Evolutionary conservation across 2,797 vertebrate species (phyloP), one percentile per base, ranked within the genome.

Genomic region (Enteromius afrohamiltoni): DNA sequence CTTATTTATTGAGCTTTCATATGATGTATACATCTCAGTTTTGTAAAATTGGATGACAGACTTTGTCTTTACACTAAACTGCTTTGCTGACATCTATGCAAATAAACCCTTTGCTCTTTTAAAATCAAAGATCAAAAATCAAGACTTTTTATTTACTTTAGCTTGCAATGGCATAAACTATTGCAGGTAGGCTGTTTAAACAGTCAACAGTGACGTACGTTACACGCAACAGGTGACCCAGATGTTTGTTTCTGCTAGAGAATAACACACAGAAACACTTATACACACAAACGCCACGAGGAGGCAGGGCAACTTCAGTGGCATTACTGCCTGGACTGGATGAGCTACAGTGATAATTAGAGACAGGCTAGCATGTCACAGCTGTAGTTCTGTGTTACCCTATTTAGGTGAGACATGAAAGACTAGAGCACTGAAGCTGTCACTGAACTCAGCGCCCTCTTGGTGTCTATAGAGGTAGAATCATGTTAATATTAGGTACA

Each of bases 351-450:
- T 81, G 83, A 82, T 77, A 86, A 84, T 90, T 90, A 92, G 91
- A 92, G 68, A 79, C 68, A 23, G 69, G 82, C 76, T 83, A 89
- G 83, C 42, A 82, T 81, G 86, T 87, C 82, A 85, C 83, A 78
- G 83, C 81, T 83, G 83, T 89, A 65, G 73, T 71, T 75, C 79
- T 82, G 85, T 67, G 82, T 55, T 89, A 86, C 34, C 89, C 90
- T 84, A 86, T 75, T 90, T 87, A 86, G 42, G 87, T 29, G 31
- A 42, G 40, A 87, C 85, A 83, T n/a, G 62, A 79, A 79, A 84
- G 89, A 90, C 88, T 90, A 87, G 82, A 80, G 82, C 82, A 80
- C 85, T 79, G 5, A 83, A 88, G 84, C 87, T 83, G 88, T 86
- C 64, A 14, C 19, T 81, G 26, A 90, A 90, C 85, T 77, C 84